Evolutionary conservation across 1,140 invertebrate species (phyloP).

Genomic region (Ceratitis capitata): DNA sequence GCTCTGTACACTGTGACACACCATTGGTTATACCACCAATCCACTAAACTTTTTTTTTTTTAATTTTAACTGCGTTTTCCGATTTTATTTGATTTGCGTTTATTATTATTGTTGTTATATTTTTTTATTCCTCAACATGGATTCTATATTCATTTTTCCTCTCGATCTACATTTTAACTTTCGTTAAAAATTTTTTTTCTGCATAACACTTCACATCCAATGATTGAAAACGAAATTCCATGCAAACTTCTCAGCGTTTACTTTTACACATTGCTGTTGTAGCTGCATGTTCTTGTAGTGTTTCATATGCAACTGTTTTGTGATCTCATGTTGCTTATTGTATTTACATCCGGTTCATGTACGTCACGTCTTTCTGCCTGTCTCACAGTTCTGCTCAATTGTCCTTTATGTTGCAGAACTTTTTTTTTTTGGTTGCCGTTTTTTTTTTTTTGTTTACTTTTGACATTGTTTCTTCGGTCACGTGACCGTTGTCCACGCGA

Average conservation of each 20-base stretch:
- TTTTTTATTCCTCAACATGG: neutral
- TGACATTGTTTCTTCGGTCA: neutral
- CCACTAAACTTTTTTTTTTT: neutral
- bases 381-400: neutral
- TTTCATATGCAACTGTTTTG: neutral
- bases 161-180: neutral
- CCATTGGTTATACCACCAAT: neutral
- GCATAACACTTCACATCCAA: neutral
- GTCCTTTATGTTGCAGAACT: neutral
- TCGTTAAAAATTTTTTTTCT: neutral
- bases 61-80: neutral
- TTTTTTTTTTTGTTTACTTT: neutral
- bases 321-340: neutral
- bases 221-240: neutral
- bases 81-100: neutral
- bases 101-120: neutral
- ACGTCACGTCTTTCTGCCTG: neutral
- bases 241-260: neutral
- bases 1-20: neutral
- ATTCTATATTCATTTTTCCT: neutral
- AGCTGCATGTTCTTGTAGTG: neutral
- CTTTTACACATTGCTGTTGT: neutral
- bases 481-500: constrained; percentile 13
- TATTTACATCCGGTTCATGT: neutral
- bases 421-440: neutral